Conservation (phyloP, 2,888 invertebrate species). For the Tolmerus cingulatus region DNA sequence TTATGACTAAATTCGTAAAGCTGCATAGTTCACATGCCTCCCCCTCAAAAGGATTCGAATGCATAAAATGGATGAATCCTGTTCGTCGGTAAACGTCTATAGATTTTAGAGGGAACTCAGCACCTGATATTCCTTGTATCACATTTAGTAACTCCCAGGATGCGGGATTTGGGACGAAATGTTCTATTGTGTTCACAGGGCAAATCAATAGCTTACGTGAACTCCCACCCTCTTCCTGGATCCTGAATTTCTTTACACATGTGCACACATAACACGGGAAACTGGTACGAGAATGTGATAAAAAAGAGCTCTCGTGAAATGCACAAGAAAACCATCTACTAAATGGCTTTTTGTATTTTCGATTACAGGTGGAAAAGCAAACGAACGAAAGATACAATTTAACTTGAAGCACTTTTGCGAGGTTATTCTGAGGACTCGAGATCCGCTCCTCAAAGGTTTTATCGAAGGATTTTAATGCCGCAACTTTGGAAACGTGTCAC, state of each 20-base stretch:
- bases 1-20: background rate
- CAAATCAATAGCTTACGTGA: background rate
- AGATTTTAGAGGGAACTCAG: background rate
- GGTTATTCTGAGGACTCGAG: background rate
- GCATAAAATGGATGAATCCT: background rate
- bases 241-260: background rate
- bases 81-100: background rate
- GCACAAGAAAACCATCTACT: background rate
- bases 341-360: background rate
- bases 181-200: background rate
- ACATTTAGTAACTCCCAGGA: background rate
- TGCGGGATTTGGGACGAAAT: background rate
- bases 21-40: background rate
- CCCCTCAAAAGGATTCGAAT: background rate
- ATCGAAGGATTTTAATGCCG: background rate
- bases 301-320: background rate
- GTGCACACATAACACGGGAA: background rate
- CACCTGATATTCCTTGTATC: background rate
- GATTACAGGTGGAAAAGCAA: background rate
- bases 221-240: background rate
- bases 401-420: background rate
- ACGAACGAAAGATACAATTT: background rate
- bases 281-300: background rate
- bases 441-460: background rate
- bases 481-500: background rate